Evolutionary conservation across 2,113 vertebrate genomes (phyloP).

Genomic region (Cynopterus brachyotis): DNA sequence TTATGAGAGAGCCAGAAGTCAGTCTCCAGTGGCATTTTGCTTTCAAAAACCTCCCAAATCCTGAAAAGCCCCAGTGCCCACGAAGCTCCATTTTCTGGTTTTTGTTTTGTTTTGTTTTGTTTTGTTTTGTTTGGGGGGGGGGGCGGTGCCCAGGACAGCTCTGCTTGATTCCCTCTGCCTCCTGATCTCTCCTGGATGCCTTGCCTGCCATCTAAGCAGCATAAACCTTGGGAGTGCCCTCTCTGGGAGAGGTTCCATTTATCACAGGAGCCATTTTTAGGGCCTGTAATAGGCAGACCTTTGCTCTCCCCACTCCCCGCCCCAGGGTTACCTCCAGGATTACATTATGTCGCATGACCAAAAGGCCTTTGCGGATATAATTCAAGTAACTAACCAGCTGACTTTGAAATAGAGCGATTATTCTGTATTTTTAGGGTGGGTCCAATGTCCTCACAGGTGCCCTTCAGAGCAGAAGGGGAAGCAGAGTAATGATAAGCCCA

Average conservation of each 20-base stretch:
- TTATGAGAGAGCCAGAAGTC: neutral
- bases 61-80: neutral
- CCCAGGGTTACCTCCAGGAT: fast-evolving
- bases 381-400: neutral
- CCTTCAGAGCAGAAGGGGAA: neutral
- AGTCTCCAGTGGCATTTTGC: neutral
- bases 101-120: too few species aligned
- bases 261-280: neutral
- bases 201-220: neutral
- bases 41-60: neutral
- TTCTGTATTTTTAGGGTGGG: too few species aligned
- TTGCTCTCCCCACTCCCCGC: neutral
- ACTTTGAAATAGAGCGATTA: neutral
- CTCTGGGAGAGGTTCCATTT: neutral
- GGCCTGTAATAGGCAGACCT: neutral
- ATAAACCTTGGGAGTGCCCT: too few species aligned
- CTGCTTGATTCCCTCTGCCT: neutral
- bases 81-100: neutral
- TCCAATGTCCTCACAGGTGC: neutral
- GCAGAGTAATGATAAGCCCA: fast-evolving
- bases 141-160: fast-evolving
- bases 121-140: too few species aligned
- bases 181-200: neutral
- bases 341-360: neutral
- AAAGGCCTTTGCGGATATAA: neutral